Percentiles rank a stretch among this genome's conserved stretches.
Evolutionary conservation across 2,797 vertebrate species (phyloP).

Genomic region (Crocidura indochinensis): DNA sequence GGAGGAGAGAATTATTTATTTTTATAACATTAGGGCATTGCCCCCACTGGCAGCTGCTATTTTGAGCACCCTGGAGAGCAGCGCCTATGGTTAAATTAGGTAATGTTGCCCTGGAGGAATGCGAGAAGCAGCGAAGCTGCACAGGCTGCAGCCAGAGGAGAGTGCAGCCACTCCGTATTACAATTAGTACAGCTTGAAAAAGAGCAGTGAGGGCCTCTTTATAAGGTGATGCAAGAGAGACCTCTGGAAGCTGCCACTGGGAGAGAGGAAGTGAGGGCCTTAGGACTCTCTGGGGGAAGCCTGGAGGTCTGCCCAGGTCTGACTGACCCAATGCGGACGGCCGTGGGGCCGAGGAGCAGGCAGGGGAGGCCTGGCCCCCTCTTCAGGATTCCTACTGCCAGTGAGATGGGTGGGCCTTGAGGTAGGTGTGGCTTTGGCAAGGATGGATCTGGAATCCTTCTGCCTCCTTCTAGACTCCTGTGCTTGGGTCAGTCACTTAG

Average conservation of each 20-base stretch:
- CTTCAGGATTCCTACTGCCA: not conserved
- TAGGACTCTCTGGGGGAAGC: constrained; percentile 18
- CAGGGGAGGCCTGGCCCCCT: not conserved
- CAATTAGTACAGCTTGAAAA: constrained; percentile 71
- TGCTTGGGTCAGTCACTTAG: not conserved
- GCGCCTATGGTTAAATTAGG: constrained; percentile 87
- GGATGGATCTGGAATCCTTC: not conserved
- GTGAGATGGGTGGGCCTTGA: not conserved
- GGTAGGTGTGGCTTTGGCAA: constrained; percentile 26
- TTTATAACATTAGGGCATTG: constrained; percentile 76
- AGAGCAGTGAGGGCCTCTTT: constrained; percentile 59
- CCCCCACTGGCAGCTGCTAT: constrained; percentile 81
- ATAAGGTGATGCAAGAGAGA: constrained; percentile 69
- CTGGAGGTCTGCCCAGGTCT: not conserved
- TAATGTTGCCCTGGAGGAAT: constrained; percentile 84
- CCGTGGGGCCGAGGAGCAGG: not conserved
- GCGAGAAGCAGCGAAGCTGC: constrained; percentile 59
- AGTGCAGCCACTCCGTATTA: constrained; percentile 60
- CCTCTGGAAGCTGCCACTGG: not conserved
- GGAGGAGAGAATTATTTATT: constrained; percentile 73
- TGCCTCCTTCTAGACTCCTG: constrained; percentile 1
- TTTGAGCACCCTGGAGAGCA: constrained; percentile 76
- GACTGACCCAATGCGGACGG: not conserved
- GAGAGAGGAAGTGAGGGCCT: not conserved
- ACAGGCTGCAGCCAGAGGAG: constrained; percentile 1